Evolutionary conservation across 2,888 invertebrate genomes (phyloP).

Genomic region (Synanthedon andrenaeformis): DNA sequence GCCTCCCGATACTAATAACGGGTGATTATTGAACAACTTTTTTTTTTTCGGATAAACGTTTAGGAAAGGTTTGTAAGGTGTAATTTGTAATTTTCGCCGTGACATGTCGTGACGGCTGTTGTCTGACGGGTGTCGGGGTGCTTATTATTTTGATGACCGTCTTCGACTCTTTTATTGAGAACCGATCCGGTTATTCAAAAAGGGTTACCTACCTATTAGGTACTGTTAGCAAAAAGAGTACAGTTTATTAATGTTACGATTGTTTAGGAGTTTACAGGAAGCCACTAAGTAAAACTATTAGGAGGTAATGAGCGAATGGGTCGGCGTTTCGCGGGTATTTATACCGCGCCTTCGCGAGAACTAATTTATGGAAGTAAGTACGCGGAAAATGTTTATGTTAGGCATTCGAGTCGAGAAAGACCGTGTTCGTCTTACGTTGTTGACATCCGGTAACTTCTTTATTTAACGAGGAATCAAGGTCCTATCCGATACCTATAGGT

Average conservation of each 20-base stretch:
- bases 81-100: conserved; percentile 55
- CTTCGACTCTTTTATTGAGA: conserved; percentile 31
- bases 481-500: no score
- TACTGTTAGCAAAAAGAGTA: background rate
- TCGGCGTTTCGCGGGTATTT: conserved; percentile 59
- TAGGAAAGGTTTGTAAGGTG: conserved; percentile 52
- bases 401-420: conserved; percentile 34
- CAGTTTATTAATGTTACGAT: background rate
- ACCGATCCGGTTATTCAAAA: conserved; percentile 7
- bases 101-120: conserved; percentile 28
- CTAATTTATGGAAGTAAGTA: conserved; percentile 69
- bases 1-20: conserved; percentile 57
- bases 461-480: conserved; percentile 5
- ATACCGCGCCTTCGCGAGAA: conserved; percentile 64
- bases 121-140: conserved; percentile 34
- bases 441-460: conserved; percentile 55
- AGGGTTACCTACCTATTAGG: background rate
- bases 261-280: conserved; percentile 38
- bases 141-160: conserved; percentile 53
- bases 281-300: conserved; percentile 61
- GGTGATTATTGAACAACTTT: conserved; percentile 56
- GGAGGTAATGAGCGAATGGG: conserved; percentile 57
- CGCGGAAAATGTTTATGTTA: conserved; percentile 65
- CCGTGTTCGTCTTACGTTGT: conserved; percentile 37
- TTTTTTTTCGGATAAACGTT: conserved; percentile 45